Base-by-base conservation (phyloP, 2,888 invertebrate species). In the Campaea margaritaria region DNA sequence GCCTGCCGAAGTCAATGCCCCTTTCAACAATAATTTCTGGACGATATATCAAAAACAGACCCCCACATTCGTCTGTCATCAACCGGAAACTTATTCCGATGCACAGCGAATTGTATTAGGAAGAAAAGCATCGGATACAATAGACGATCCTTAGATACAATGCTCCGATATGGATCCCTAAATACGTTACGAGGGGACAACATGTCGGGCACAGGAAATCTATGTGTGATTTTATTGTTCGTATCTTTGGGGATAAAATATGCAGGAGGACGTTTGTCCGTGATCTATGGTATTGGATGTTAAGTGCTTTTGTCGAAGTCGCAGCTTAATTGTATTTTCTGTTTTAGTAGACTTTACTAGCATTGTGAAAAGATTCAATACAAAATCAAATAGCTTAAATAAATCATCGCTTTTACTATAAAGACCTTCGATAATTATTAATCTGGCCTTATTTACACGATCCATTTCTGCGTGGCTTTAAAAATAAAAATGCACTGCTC, bases 91-190 rank as follows among this genome's bases (percentile, higher is more conserved):
- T 73, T 79, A 81, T 77, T 73, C 73, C 78, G 77, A 76, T 81
- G 80, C 80, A 79, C 78, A 72, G 71, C 75, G 76, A 78, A 82
- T 82, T 75, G 73, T 71, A 73, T 75, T 70, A 76, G 79, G 75
- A 77, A 77, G 69, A 74, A 70, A 61, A 69, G 66, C 70, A 70
- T 68, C 66, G 57, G 69, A 65, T 69, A 67, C 67, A 72, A 72
- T 67, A 53, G 63, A 52, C 51, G 68, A 63, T 46, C 66, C 61
- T 53, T 58, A 61, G 68, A 70, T 70, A 68, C 68, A 65, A 70
- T 66, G 57, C 68, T 60, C 68, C 65, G 69, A 69, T 69, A 69
- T 69, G 67, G 69, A 67, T 67, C 69, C 69, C 67, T 69, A 69
- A 69, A 69, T 69, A 69, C 64, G 64, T 69, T 69, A 69, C 65